Evolutionary conservation across 2,113 vertebrate genomes (phyloP).

Genomic region (Spilogale gracilis): DNA sequence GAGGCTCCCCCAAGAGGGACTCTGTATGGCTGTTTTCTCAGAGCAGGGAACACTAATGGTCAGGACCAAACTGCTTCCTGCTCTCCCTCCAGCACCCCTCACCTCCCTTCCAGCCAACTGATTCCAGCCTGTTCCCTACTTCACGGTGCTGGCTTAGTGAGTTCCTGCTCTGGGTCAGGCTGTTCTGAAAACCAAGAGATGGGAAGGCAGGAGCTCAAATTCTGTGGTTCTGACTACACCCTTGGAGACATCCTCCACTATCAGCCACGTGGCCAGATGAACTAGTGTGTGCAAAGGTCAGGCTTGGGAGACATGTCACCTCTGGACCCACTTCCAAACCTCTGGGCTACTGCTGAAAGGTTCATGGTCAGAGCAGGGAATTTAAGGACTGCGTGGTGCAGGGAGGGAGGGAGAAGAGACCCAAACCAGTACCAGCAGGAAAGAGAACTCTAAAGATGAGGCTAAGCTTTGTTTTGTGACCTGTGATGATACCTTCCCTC

Average conservation of each 20-base stretch:
- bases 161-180: neutral
- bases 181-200: neutral
- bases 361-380: neutral
- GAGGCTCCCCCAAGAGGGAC: neutral
- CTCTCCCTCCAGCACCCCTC: rapidly evolving
- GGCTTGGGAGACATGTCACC: neutral
- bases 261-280: rapidly evolving
- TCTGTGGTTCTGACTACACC: neutral
- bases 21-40: slow-evolving; percentile 1
- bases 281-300: neutral
- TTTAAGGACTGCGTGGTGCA: neutral
- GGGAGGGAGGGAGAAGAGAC: neutral
- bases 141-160: neutral
- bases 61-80: neutral
- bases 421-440: neutral
- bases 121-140: neutral
- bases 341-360: neutral
- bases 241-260: neutral
- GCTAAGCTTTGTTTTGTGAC: neutral
- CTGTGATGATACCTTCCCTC: neutral
- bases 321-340: neutral
- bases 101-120: neutral
- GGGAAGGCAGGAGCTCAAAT: neutral
- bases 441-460: neutral
- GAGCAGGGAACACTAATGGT: neutral